phyloP scores from a whole-genome alignment of 2,113 vertebrate species.

The Ancistrus triradiatus region DNA sequence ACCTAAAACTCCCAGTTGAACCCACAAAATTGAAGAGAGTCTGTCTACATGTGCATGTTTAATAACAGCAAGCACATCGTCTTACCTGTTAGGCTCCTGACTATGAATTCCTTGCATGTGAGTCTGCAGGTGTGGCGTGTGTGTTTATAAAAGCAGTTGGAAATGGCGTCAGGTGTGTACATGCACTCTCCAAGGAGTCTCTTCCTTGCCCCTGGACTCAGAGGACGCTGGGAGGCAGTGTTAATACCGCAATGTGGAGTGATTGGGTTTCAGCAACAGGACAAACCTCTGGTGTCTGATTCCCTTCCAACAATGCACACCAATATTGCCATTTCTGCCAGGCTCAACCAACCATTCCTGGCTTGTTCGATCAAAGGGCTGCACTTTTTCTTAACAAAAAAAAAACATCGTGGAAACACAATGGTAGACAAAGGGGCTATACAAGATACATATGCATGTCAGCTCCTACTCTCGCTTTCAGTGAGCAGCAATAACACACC shows the following conservation, averaged over 20 bases:
- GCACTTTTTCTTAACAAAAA: too few relatives aligned
- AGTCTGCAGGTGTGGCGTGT: neutral
- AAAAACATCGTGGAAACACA: slow-evolving; percentile 54
- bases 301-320: slow-evolving; percentile 51
- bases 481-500: neutral
- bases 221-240: slow-evolving; percentile 52
- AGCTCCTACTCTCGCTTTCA: too few relatives aligned
- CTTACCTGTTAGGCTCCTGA: too few relatives aligned
- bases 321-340: slow-evolving; percentile 50
- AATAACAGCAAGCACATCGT: too few relatives aligned
- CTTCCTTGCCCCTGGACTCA: neutral
- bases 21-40: too few relatives aligned
- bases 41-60: too few relatives aligned
- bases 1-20: too few relatives aligned
- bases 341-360: slow-evolving; percentile 68
- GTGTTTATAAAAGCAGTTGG: neutral
- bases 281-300: slow-evolving; percentile 68
- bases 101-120: neutral
- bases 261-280: slow-evolving; percentile 61
- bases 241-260: slow-evolving; percentile 46
- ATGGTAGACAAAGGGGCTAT: too few relatives aligned
- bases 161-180: slow-evolving; percentile 5
- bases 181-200: slow-evolving; percentile 5
- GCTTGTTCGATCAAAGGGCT: too few relatives aligned
- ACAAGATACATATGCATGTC: too few relatives aligned